Conservation (phyloP, 2,888 invertebrate genomes). For the Timandra comae region DNA sequence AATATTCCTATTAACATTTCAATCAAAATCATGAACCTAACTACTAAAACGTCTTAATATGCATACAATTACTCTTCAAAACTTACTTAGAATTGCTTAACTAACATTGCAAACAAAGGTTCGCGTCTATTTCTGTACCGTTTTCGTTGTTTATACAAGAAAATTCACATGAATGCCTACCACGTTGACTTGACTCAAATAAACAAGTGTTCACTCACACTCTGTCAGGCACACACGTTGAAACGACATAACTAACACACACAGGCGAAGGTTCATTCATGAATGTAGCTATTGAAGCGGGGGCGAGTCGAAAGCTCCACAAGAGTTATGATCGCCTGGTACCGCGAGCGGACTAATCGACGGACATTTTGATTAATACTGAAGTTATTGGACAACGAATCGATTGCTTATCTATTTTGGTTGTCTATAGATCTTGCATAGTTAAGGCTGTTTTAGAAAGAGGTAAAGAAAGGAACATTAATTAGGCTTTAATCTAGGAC, state of each 20-base stretch:
- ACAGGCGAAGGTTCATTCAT: slow-evolving; percentile 56
- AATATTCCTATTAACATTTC: too few species aligned
- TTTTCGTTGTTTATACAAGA: slow-evolving; percentile 68
- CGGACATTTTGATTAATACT: slow-evolving; percentile 60
- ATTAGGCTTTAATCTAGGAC: too few species aligned
- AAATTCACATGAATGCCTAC: slow-evolving; percentile 73
- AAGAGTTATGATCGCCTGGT: slow-evolving; percentile 57
- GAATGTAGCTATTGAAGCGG: slow-evolving; percentile 27
- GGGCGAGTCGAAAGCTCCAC: slow-evolving; percentile 36
- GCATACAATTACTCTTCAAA: slow-evolving; percentile 5
- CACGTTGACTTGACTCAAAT: slow-evolving; percentile 57
- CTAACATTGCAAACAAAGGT: slow-evolving; percentile 65
- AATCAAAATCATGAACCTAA: too few species aligned
- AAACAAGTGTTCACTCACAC: slow-evolving; percentile 63
- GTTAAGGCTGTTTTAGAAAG: too few species aligned
- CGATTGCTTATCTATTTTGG: neutral
- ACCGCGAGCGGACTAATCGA: slow-evolving; percentile 50
- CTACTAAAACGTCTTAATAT: too few species aligned
- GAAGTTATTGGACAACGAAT: slow-evolving; percentile 24
- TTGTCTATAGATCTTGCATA: too few species aligned
- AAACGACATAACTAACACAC: slow-evolving; percentile 33
- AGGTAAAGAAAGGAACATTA: too few species aligned
- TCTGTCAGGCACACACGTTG: slow-evolving; percentile 2
- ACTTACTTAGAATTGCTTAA: slow-evolving; percentile 33
- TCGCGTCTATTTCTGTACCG: slow-evolving; percentile 63